phyloP scores from a whole-genome alignment of 2,888 invertebrate species.

The Lampropteryx suffumata region DNA sequence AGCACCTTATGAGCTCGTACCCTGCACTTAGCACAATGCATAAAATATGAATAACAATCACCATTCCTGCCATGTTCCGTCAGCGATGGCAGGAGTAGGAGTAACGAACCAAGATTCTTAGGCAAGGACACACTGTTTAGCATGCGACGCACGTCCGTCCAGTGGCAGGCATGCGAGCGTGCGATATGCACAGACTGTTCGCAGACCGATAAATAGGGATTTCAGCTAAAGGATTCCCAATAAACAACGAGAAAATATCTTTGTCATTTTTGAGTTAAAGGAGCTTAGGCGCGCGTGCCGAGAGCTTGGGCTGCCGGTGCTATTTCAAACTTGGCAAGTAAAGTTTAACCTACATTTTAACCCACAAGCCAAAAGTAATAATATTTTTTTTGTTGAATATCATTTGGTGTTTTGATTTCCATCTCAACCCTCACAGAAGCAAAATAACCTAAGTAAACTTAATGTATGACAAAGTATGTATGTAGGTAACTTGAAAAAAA shows the following conservation, averaged over 20 bases:
- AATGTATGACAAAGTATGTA: too few relatives aligned
- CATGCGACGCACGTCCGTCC: conserved; percentile 45
- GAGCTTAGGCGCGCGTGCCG: too few relatives aligned
- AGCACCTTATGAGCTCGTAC: neutral
- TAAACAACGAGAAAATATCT: conserved; percentile 6
- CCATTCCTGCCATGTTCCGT: conserved; percentile 19
- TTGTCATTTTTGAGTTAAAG: conserved; percentile 1
- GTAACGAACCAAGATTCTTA: conserved; percentile 48
- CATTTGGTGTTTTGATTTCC: too few relatives aligned
- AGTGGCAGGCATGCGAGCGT: conserved; percentile 9
- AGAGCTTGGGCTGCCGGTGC: too few relatives aligned
- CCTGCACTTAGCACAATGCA: neutral
- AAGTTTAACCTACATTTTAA: too few relatives aligned
- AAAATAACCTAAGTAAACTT: too few relatives aligned
- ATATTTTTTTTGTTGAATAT: too few relatives aligned
- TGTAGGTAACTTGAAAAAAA: too few relatives aligned
- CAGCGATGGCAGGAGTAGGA: conserved; percentile 21
- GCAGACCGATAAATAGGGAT: conserved; percentile 21
- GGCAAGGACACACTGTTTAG: conserved; percentile 42
- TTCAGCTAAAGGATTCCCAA: conserved; percentile 12
- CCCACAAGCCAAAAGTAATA: too few relatives aligned
- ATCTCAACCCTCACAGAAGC: too few relatives aligned
- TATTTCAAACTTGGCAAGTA: too few relatives aligned
- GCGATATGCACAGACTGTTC: conserved; percentile 20
- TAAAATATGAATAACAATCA: conserved; percentile 18